Percentiles rank a stretch among this genome's conserved stretches.
These are phyloP conservation scores for Petrophora chlorosata DNA, from an alignment of 2,888 invertebrate species.

Conservation along the genomic window DNA sequence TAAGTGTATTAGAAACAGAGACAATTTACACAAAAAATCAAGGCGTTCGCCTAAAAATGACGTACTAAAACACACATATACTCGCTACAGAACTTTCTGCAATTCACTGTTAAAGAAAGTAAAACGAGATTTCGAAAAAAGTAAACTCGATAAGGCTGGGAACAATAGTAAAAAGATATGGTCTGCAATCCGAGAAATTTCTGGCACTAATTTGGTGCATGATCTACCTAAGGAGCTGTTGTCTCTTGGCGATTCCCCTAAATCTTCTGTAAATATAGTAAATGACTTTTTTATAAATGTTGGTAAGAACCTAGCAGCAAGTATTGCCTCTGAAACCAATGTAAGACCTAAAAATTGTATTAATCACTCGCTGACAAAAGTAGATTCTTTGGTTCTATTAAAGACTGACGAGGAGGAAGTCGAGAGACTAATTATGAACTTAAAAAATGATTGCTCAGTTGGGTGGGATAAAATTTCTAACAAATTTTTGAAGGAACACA, in stretches of 20 bases:
- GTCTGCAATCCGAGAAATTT: constrained; percentile 10
- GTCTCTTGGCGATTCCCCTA: not conserved
- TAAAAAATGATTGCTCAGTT: too few relatives aligned
- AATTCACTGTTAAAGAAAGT: constrained; percentile 12
- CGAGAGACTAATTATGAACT: too few relatives aligned
- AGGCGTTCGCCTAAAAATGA: constrained; percentile 8
- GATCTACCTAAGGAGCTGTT: not conserved
- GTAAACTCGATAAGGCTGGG: constrained; percentile 6
- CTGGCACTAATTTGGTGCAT: not conserved
- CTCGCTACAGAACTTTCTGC: constrained; percentile 17
- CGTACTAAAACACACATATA: constrained; percentile 10
- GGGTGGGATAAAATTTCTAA: too few relatives aligned
- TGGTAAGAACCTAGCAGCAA: not conserved
- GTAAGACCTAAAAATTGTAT: too few relatives aligned
- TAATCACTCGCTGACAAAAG: too few relatives aligned
- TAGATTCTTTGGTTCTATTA: too few relatives aligned
- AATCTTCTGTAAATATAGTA: not conserved
- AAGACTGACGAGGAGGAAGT: too few relatives aligned
- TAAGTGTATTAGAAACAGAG: constrained; percentile 10
- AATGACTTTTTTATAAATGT: not conserved
- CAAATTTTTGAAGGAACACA: too few relatives aligned
- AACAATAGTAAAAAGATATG: constrained; percentile 12
- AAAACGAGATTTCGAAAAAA: constrained; percentile 7
- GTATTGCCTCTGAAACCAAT: too few relatives aligned
- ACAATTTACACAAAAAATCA: constrained; percentile 6